These are phyloP conservation scores for Schizotus pectinicornis DNA, from an alignment of 2,888 invertebrate genomes.

Conservation along the genomic window DNA sequence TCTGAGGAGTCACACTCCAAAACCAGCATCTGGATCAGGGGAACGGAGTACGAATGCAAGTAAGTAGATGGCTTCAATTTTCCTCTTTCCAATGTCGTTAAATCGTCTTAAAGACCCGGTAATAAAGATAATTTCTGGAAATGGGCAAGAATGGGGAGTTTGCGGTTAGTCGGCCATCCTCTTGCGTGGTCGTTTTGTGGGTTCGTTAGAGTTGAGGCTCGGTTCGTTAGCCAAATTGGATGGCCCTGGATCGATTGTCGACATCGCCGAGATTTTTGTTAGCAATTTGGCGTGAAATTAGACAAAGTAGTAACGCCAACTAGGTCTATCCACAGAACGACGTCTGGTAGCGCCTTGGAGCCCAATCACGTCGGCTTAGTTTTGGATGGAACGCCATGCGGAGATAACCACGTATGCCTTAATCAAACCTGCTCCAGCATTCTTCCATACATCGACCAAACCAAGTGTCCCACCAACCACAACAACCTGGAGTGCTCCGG, in stretches of 20 bases:
- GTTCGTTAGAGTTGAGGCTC: not conserved
- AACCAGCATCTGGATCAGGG: slow-evolving; percentile 88
- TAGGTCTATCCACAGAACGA: slow-evolving; percentile 65
- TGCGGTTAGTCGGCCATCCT: no score
- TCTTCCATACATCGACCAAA: slow-evolving; percentile 83
- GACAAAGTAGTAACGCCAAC: slow-evolving; percentile 7
- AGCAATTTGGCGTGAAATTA: not conserved
- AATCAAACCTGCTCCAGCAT: slow-evolving; percentile 91
- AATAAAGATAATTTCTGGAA: no score
- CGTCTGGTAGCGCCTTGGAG: slow-evolving; percentile 66
- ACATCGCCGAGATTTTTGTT: not conserved
- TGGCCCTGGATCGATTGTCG: no score
- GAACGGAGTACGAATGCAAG: slow-evolving; percentile 96
- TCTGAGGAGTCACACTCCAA: slow-evolving; percentile 78
- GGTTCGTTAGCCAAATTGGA: not conserved
- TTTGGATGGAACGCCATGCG: slow-evolving; percentile 92
- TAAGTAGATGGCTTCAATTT: slow-evolving; percentile 72
- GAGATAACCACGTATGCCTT: slow-evolving; percentile 90
- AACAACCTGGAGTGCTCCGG: slow-evolving; percentile 91
- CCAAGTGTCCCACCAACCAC: slow-evolving; percentile 89
- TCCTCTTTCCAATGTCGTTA: not conserved
- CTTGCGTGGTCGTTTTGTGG: no score
- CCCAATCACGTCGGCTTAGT: slow-evolving; percentile 77
- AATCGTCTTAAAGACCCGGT: no score
- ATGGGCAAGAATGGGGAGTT: not conserved